Conservation (phyloP, 2,888 invertebrate species). For the Griposia aprilina region DNA sequence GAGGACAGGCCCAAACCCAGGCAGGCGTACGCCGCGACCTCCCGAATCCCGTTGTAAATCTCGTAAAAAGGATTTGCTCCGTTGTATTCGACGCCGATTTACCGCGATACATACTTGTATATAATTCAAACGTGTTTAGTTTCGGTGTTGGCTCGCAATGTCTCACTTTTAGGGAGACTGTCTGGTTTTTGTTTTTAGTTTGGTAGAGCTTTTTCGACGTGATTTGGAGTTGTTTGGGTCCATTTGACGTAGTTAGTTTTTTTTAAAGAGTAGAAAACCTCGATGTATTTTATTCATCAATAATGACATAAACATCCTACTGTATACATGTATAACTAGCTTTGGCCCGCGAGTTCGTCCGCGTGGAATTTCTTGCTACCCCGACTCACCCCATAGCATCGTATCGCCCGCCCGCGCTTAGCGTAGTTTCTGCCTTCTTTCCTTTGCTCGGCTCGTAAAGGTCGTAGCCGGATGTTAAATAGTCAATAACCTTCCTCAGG, state of each 20-base stretch:
- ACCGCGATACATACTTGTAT: constrained; percentile 79
- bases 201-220: constrained; percentile 7
- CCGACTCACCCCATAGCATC: too few species aligned
- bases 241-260: neutral
- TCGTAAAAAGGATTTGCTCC: constrained; percentile 87
- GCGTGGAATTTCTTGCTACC: too few species aligned
- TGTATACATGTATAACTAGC: too few species aligned
- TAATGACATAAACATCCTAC: neutral
- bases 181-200: constrained; percentile 20
- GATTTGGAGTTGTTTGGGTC: constrained; percentile 1
- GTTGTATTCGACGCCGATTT: constrained; percentile 86
- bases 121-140: constrained; percentile 72
- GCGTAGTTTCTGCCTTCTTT: too few species aligned
- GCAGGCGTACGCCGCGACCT: constrained; percentile 79
- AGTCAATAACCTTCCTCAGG: too few species aligned
- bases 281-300: neutral
- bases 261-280: neutral
- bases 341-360: too few species aligned
- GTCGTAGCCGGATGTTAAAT: too few species aligned
- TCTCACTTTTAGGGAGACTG: constrained; percentile 27
- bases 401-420: too few species aligned
- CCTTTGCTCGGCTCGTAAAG: too few species aligned
- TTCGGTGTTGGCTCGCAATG: constrained; percentile 47
- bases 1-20: constrained; percentile 65
- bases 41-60: constrained; percentile 86